phyloP scores from a whole-genome alignment of 2,113 vertebrate genomes.

The Rhagologus leucostigma region DNA sequence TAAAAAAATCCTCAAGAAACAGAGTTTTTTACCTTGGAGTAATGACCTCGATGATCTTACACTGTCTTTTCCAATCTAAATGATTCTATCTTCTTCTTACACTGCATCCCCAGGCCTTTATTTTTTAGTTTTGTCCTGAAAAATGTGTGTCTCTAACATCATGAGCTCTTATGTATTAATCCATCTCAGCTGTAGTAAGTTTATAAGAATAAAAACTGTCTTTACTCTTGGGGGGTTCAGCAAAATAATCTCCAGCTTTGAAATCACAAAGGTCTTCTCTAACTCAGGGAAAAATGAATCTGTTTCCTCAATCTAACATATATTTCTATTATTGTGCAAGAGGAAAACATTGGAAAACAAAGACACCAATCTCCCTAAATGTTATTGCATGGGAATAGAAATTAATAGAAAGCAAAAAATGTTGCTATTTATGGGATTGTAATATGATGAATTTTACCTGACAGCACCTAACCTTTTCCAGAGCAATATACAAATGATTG shows the following conservation, averaged over 20 bases:
- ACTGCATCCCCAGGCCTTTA: background rate
- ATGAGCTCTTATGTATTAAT: background rate
- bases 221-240: background rate
- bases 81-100: background rate
- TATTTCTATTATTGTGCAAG: background rate
- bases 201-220: background rate
- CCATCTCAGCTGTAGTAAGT: background rate
- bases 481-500: background rate
- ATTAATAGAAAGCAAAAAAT: background rate
- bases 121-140: background rate
- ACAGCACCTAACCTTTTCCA: constrained; percentile 23
- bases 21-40: background rate
- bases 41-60: background rate
- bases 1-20: background rate
- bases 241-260: background rate
- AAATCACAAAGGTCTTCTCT: background rate
- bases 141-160: background rate
- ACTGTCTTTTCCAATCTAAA: background rate
- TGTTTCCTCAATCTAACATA: background rate
- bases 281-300: background rate
- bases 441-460: constrained; percentile 6
- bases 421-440: background rate
- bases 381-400: background rate
- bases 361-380: background rate
- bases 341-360: background rate